Evolutionary conservation across 2,113 vertebrate species (phyloP).

Genomic region (Ceratotherium simum): DNA sequence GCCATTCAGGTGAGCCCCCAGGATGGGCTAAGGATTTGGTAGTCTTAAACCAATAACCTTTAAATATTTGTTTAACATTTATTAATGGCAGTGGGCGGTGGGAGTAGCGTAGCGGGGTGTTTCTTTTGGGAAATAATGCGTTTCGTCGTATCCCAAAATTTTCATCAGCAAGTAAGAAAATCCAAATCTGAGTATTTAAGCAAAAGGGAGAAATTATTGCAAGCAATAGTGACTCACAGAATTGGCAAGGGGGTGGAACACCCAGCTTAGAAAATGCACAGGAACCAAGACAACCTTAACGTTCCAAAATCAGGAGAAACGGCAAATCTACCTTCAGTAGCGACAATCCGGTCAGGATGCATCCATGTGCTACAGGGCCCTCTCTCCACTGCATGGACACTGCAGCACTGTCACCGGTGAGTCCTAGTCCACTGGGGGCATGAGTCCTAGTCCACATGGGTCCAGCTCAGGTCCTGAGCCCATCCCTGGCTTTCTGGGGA

Average conservation of each 20-base stretch:
- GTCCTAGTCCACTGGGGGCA: not conserved
- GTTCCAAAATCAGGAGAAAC: not conserved
- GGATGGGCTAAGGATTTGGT: not conserved
- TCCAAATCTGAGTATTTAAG: not conserved
- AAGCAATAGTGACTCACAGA: not conserved
- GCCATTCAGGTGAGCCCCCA: not conserved
- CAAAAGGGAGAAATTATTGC: not conserved
- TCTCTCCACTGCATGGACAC: fast-evolving
- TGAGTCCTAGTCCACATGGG: no score
- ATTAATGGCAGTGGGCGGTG: not conserved
- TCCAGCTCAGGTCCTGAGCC: no score
- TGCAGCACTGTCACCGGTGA: no score
- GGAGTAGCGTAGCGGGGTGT: no score
- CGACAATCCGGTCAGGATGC: fast-evolving
- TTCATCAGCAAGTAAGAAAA: not conserved
- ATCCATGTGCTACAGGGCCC: no score
- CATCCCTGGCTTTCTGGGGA: not conserved
- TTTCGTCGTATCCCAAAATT: not conserved
- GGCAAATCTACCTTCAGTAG: not conserved
- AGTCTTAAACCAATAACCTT: not conserved
- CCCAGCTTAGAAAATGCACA: not conserved
- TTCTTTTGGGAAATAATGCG: not conserved
- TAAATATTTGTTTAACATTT: not conserved
- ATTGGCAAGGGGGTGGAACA: not conserved
- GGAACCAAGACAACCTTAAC: not conserved